Base-by-base conservation (phyloP, 2,888 invertebrate species). In the Chouioia cunea region DNA sequence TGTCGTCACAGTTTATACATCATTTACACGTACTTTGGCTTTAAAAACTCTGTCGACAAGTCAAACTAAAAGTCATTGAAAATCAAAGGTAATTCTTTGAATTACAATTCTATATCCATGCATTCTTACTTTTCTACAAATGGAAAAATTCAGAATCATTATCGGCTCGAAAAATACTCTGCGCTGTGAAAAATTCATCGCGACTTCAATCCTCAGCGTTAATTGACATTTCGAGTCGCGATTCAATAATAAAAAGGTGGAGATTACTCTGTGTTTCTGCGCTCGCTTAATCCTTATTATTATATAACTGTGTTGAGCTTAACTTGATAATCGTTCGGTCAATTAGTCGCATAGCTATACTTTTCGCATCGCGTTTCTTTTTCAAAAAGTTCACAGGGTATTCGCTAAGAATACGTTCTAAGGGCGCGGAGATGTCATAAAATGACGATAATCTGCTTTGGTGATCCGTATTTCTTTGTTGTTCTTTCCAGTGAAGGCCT, bases 231-330 rank as follows among this genome's bases (percentile, higher is more conserved):
- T 71, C 71, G 68, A 68, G 71, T 73, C 68, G 48, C 54, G 46
- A 52, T 22, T 27, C 44, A 58, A 43, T 27, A 48, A 65, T 71
- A 65, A 70, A 70, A 65, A 73, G 46, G 73, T 75, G 73, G 71
- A 71, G 73, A 75, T 73, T 75, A 67, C 69, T 71, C 36, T 52
- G 63, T 64, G 22, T 36, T 59, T 65, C 16, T 65, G 60, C 59
- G 18, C 43, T 63, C 52, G 56, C 68, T 64, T 71, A 64, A 67
- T 62, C 46, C 70, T 68, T 68, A 74, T 71, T 63, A 73, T 53
- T 74, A 68, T 18, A 68, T 69, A 71, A 74, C 52, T 69, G 47
- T 67, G 67, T 74, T 76, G 72, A 75, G 74, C 74, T 73, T 77
- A 77, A 76, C 74, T 73, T 70, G 44, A 65, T 65, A 62, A 68